Conservation (phyloP, 2,113 vertebrate species). For the Phasianus colchicus region DNA sequence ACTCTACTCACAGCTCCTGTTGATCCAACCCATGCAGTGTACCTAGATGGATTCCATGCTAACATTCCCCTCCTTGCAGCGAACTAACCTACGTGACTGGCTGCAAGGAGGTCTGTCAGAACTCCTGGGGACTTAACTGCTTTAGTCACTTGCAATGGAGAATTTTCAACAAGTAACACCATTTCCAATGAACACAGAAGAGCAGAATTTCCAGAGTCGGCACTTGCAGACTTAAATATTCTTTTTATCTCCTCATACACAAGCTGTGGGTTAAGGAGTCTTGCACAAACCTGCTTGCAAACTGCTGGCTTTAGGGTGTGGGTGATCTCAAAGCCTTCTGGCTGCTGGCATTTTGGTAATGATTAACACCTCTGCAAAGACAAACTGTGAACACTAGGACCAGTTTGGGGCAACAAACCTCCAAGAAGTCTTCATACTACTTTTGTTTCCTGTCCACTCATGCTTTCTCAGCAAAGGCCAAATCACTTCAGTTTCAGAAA, state of each 20-base stretch:
- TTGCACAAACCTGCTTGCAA: background rate
- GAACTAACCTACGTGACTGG: background rate
- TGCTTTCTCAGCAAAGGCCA: background rate
- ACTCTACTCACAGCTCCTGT: background rate
- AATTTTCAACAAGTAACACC: background rate
- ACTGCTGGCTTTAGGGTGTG: background rate
- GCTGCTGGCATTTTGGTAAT: slow-evolving; percentile 23
- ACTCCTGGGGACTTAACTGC: background rate
- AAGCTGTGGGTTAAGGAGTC: background rate
- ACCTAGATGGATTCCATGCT: background rate
- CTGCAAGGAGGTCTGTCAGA: background rate
- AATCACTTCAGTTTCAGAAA: background rate
- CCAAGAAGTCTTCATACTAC: background rate
- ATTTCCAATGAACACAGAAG: background rate
- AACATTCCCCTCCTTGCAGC: too few relatives aligned
- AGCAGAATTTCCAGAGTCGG: background rate
- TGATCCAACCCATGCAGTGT: background rate
- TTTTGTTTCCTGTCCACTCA: background rate
- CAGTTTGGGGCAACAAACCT: background rate
- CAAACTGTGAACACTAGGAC: slow-evolving; percentile 13
- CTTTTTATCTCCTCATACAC: background rate
- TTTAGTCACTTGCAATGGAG: background rate
- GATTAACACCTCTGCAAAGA: slow-evolving; percentile 34
- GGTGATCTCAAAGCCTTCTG: background rate
- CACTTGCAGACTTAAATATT: background rate